These are phyloP conservation scores for Percopsis omiscomaycus DNA, from an alignment of 2,797 vertebrate genomes.

Conservation along the genomic window DNA sequence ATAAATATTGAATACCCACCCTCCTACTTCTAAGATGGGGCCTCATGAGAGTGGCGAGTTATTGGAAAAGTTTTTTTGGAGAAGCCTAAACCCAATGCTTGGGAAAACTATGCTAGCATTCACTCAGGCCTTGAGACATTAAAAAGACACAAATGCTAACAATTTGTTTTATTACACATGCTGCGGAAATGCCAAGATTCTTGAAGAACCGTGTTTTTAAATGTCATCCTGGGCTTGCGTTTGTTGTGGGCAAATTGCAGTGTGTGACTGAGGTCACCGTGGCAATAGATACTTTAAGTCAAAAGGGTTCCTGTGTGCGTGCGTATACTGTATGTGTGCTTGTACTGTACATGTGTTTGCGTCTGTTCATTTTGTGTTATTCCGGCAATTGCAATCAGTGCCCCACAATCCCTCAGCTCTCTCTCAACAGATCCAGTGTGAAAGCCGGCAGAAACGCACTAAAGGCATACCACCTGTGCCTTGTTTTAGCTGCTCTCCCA, in stretches of 20 bases:
- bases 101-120: no score
- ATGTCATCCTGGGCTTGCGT: constrained; percentile 5
- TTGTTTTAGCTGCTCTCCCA: no score
- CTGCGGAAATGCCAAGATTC: background rate
- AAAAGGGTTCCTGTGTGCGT: background rate
- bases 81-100: background rate
- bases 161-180: background rate
- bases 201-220: constrained; percentile 18
- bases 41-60: constrained; percentile 5
- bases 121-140: no score
- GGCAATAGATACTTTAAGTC: constrained; percentile 4
- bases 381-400: constrained; percentile 13
- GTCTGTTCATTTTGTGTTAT: background rate
- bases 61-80: constrained; percentile 2
- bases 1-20: constrained; percentile 32
- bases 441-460: no score
- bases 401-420: constrained; percentile 5
- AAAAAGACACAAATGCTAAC: background rate
- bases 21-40: background rate
- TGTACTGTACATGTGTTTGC: no score
- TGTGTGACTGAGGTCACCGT: constrained; percentile 1
- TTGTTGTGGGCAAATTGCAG: background rate
- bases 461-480: no score
- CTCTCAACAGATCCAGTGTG: background rate
- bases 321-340: background rate